These are phyloP conservation scores for Dynastes grantii DNA, from an alignment of 2,888 invertebrate species.

Conservation along the genomic window DNA sequence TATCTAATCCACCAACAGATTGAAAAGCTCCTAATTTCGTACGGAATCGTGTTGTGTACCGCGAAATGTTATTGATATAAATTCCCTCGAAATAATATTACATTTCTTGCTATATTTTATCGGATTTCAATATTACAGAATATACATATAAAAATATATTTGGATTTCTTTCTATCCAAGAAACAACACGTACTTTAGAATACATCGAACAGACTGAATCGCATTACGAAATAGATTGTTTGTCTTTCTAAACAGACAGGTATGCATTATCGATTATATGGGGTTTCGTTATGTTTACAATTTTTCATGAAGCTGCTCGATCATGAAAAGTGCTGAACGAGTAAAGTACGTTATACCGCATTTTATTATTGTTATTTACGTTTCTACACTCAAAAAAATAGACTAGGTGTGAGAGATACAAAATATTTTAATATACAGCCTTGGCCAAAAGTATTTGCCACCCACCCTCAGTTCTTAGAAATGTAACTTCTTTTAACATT, in stretches of 20 bases:
- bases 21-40: constrained; percentile 24
- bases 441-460: no score
- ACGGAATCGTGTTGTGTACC: constrained; percentile 4
- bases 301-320: no score
- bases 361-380: no score
- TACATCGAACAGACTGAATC: constrained; percentile 5
- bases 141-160: constrained; percentile 13
- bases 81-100: constrained; percentile 6
- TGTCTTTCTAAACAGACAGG: neutral
- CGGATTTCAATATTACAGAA: constrained; percentile 21
- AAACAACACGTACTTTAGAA: constrained; percentile 29
- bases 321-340: neutral
- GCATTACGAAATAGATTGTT: neutral
- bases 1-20: constrained; percentile 2
- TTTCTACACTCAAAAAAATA: no score
- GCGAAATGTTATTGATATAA: constrained; percentile 11
- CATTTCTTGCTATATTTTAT: constrained; percentile 26
- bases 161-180: neutral
- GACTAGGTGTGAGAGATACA: no score
- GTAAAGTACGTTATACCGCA: no score
- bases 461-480: no score
- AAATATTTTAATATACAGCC: no score
- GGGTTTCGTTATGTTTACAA: neutral
- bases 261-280: neutral
- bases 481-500: no score